Evolutionary conservation across 2,888 invertebrate species (phyloP).

Genomic region (Sesia apiformis): DNA sequence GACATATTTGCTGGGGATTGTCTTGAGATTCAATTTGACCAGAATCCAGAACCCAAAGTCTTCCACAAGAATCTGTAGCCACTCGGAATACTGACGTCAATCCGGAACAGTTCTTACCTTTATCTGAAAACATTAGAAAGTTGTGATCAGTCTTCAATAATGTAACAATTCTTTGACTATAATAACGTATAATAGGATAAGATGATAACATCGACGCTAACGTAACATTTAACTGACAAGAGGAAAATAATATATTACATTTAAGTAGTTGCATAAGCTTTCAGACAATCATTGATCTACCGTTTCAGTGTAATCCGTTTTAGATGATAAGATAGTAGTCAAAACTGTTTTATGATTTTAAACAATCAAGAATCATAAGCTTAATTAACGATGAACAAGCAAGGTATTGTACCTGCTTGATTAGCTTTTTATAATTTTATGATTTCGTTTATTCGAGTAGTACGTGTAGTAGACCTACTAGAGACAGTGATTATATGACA

Average conservation of each 20-base stretch:
- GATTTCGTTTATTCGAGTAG: too few species aligned
- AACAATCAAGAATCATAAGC: too few species aligned
- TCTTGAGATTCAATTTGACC: conserved; percentile 81
- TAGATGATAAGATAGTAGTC: too few species aligned
- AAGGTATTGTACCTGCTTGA: too few species aligned
- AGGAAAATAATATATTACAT: not conserved
- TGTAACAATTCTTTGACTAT: not conserved
- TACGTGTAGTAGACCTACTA: too few species aligned
- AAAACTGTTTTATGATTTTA: too few species aligned
- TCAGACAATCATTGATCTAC: too few species aligned
- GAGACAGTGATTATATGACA: too few species aligned
- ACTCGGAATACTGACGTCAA: conserved; percentile 86
- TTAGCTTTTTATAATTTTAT: too few species aligned
- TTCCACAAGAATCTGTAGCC: conserved; percentile 81
- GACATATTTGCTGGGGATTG: conserved; percentile 80
- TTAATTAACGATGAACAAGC: too few species aligned
- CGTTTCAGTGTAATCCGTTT: too few species aligned
- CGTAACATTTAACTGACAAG: not conserved
- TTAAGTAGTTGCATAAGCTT: not conserved
- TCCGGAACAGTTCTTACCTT: conserved; percentile 72
- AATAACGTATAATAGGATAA: not conserved
- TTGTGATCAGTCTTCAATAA: not conserved
- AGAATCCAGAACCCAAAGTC: conserved; percentile 87
- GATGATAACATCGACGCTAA: not conserved
- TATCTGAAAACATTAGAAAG: conserved; percentile 29